Evolutionary conservation across 2,797 vertebrate genomes (phyloP).

Genomic region (Microctenopoma steveboyesi): DNA sequence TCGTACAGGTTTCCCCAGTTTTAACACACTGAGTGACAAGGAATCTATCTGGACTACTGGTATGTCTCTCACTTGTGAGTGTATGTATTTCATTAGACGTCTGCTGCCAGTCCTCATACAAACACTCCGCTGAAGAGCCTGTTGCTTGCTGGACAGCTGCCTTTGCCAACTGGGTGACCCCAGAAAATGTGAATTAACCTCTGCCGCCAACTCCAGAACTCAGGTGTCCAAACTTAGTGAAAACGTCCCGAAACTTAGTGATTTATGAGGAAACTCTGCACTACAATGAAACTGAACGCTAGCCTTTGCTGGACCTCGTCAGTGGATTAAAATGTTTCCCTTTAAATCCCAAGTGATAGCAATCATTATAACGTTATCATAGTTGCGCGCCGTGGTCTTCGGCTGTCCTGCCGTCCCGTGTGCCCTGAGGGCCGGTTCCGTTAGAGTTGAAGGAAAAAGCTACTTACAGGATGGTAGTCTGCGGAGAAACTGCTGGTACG

Average conservation of each 20-base stretch:
- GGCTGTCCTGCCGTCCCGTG: constrained; percentile 13
- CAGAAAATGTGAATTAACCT: constrained; percentile 46
- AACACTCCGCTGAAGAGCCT: constrained; percentile 7
- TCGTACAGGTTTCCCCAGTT: background rate
- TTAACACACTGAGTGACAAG: background rate
- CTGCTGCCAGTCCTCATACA: background rate
- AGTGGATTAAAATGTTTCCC: background rate
- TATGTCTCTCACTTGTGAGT: background rate
- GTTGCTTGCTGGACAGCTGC: constrained; percentile 15
- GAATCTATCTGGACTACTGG: background rate
- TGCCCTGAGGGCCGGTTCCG: constrained; percentile 27
- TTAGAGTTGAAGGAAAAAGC: constrained; percentile 19
- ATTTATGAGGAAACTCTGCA: constrained; percentile 5
- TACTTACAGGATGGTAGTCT: constrained; percentile 97
- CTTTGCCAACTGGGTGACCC: constrained; percentile 64
- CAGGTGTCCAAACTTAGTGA: constrained; percentile 62
- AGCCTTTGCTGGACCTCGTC: background rate
- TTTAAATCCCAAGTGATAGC: no score
- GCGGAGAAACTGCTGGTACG: constrained; percentile 89
- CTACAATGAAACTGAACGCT: background rate
- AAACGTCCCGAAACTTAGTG: constrained; percentile 16
- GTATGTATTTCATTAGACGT: background rate
- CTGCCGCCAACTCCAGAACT: constrained; percentile 48
- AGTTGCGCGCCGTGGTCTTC: background rate
- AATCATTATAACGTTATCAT: background rate